Percentiles rank a stretch among this genome's conserved stretches.
These are phyloP conservation scores for Vidua chalybeata DNA, from an alignment of 2,113 vertebrate species.

Conservation along the genomic window DNA sequence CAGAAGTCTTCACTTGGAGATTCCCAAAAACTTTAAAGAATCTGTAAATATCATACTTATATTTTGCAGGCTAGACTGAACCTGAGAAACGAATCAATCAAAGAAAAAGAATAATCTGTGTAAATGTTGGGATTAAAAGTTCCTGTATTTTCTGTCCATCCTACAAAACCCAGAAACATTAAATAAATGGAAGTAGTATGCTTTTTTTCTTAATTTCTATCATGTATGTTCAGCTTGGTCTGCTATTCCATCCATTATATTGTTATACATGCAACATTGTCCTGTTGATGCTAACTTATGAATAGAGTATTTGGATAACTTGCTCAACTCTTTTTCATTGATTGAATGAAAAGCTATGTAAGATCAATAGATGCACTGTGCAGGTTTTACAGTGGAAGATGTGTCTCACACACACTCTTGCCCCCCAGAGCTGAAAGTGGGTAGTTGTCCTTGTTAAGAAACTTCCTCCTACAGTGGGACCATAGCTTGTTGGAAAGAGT, in stretches of 20 bases:
- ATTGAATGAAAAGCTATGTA: neutral
- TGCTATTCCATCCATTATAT: neutral
- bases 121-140: neutral
- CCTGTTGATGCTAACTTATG: neutral
- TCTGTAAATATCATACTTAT: neutral
- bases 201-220: neutral
- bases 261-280: neutral
- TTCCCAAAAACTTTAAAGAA: neutral
- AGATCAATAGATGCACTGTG: neutral
- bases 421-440: constrained; percentile 56
- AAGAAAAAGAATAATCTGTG: neutral
- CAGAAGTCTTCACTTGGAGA: neutral
- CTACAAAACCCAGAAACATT: neutral
- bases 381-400: constrained; percentile 24
- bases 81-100: neutral
- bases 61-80: neutral
- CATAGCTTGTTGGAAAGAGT: constrained; percentile 83
- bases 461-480: constrained; percentile 82
- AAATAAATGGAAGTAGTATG: neutral
- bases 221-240: neutral
- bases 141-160: neutral
- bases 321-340: neutral
- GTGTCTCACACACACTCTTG: neutral
- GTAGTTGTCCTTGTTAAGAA: constrained; percentile 76
- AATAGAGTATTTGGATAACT: neutral